These are phyloP conservation scores for Planococcus citri DNA, from an alignment of 1,140 invertebrate genomes.

Conservation along the genomic window DNA sequence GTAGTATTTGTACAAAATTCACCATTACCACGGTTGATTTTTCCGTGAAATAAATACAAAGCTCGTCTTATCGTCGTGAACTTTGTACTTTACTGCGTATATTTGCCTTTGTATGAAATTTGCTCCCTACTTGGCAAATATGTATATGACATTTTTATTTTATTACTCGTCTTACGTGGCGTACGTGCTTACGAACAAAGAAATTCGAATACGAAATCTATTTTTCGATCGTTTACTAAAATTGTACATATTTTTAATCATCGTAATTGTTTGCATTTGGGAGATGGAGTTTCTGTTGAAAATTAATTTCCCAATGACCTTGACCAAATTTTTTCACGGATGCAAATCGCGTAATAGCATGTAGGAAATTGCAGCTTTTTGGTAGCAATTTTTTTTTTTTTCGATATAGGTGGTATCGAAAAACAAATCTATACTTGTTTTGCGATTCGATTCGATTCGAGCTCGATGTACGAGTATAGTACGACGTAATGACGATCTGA, in stretches of 20 bases:
- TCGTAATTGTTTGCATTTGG: not conserved
- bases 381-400: too few relatives aligned
- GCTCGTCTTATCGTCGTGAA: not conserved
- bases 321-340: not conserved
- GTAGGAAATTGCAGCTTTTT: not conserved
- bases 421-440: too few relatives aligned
- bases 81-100: not conserved
- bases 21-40: too few relatives aligned
- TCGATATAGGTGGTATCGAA: too few relatives aligned
- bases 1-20: too few relatives aligned
- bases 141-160: not conserved
- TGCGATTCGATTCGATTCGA: too few relatives aligned
- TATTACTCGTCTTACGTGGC: too few relatives aligned
- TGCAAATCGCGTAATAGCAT: too few relatives aligned
- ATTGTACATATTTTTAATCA: not conserved
- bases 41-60: too few relatives aligned
- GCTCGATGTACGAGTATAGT: not conserved
- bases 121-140: not conserved
- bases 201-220: too few relatives aligned
- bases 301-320: not conserved
- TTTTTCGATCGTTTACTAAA: not conserved
- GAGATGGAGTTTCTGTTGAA: not conserved
- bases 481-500: not conserved
- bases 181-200: not conserved
- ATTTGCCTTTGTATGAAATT: not conserved